These are phyloP conservation scores for Orthonyx spaldingii DNA, from an alignment of 2,113 vertebrate genomes.

Conservation along the genomic window DNA sequence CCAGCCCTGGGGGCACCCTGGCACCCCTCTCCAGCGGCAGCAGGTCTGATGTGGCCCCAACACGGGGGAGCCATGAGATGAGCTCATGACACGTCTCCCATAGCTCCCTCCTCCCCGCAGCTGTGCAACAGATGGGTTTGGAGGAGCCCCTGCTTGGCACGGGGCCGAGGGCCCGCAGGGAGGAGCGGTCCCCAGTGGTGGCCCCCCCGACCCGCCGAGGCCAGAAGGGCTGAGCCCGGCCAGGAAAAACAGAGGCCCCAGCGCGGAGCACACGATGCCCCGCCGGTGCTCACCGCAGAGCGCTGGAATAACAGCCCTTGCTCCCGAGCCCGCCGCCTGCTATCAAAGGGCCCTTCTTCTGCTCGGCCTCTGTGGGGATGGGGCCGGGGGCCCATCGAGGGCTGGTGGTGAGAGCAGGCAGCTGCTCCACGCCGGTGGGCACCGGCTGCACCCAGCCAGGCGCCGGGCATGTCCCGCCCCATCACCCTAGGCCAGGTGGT, in stretches of 20 bases:
- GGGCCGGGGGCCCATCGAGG: background rate
- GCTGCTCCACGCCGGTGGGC: background rate
- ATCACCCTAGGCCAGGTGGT: background rate
- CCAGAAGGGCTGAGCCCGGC: background rate
- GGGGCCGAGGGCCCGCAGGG: background rate
- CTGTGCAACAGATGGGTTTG: background rate
- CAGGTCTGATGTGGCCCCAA: background rate
- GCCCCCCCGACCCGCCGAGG: background rate
- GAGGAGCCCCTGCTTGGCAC: background rate
- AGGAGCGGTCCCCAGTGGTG: background rate
- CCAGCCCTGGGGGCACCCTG: background rate
- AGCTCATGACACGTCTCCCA: background rate
- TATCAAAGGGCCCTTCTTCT: constrained; percentile 50
- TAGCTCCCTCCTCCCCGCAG: background rate
- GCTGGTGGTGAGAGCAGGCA: background rate
- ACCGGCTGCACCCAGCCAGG: background rate
- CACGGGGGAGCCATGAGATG: background rate
- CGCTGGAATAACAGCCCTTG: constrained; percentile 8
- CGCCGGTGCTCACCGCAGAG: background rate
- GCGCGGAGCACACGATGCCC: background rate
- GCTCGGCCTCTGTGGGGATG: background rate
- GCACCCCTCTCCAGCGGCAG: background rate
- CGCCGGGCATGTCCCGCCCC: background rate
- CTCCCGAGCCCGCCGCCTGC: background rate
- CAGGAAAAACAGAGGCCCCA: constrained; percentile 51